Evolutionary conservation across 2,113 vertebrate genomes (phyloP), one percentile per base, ranked within the genome.

Genomic region (Pelecanus crispus): DNA sequence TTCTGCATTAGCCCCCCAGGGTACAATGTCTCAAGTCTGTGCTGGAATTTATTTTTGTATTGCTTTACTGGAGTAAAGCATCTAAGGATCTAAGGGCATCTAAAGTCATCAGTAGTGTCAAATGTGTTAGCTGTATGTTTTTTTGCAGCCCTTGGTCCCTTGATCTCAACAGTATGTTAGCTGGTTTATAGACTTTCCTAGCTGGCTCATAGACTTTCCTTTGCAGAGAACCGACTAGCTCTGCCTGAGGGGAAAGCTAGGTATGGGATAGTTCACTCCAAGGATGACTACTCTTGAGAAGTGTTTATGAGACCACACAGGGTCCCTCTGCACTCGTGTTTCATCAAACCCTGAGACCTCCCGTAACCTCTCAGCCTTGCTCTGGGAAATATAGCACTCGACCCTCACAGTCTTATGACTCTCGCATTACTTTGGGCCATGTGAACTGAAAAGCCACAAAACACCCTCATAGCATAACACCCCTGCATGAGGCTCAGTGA

Each of bases 1-100:
- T 55, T 78, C n/a, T 84, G 12, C 2, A 0, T 47, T 87, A 47
- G 52, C 0, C 0, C 16, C 9, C 17, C 44, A 81, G 36, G 10
- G 58, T 61, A 42, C 8, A 77, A 29, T 29, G 17, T 36, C 44
- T 78, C 44, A 87, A 14, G 42, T 50, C 17, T 44, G 19, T 42
- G 19, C 31, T 78, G 31, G 26, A 78, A 66, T 74, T 74, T 77
- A 28, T 4, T 91, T 92, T 73, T 70, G 6, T 40, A 32, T 45
- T 84, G 34, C 38, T 95, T 14, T 66, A 40, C 40, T 16, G 25
- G 24, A 56, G 28, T 40, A 73, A 87, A 81, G 17, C 15, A 40
- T 31, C 19, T 53, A 59, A 81, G n/a, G 40, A 40, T 77, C 47
- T 67, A n/a, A 59, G 49, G 56, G 20, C 20, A 59, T 61, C 71